Conservation (phyloP, 2,113 vertebrate genomes). For the Cheirogaleus medius region DNA sequence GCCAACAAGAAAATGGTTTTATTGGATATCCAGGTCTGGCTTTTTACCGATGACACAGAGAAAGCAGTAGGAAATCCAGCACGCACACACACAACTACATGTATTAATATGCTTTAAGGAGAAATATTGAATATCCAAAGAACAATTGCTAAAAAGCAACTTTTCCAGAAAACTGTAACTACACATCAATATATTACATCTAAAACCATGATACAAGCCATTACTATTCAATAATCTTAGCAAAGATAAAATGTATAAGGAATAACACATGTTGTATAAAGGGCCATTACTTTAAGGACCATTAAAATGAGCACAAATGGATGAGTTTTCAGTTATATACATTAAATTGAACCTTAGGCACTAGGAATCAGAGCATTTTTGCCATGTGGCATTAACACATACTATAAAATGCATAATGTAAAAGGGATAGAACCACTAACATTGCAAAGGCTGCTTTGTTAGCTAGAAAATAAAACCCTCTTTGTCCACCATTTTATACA, state of each 20-base stretch:
- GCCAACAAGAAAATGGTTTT: background rate
- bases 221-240: slow-evolving; percentile 73
- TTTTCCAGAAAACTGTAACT: slow-evolving; percentile 42
- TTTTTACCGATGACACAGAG: background rate
- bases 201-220: background rate
- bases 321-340: slow-evolving; percentile 35
- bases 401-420: background rate
- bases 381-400: background rate
- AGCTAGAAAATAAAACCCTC: background rate
- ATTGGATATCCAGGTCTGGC: background rate
- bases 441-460: background rate
- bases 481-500: background rate
- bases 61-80: background rate
- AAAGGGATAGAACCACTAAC: slow-evolving; percentile 7
- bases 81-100: background rate
- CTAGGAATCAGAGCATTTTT: background rate
- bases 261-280: background rate
- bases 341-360: background rate
- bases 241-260: slow-evolving; percentile 31
- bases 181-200: background rate
- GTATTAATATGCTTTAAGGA: slow-evolving; percentile 47
- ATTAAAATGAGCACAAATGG: slow-evolving; percentile 16
- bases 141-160: slow-evolving; percentile 66
- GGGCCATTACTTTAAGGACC: slow-evolving; percentile 35
- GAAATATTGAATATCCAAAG: slow-evolving; percentile 69